Evolutionary conservation across 92 coral and sea anemone genomes (phyloP).

Genomic region (Palythoa grandis): DNA sequence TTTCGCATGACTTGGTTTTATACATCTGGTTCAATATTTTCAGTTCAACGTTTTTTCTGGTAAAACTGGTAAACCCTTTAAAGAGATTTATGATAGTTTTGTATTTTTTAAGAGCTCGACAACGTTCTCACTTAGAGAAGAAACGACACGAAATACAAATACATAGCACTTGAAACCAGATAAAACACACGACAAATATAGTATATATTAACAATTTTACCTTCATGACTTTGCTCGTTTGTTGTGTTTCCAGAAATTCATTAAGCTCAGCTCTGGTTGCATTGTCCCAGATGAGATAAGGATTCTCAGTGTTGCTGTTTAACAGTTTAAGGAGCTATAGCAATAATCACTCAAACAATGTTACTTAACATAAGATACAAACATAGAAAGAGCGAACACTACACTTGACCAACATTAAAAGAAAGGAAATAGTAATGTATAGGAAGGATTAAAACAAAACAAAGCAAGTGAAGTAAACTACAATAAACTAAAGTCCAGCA

Average conservation of each 20-base stretch:
- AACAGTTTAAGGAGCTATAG: constrained; percentile 78
- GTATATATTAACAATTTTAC: constrained; percentile 41
- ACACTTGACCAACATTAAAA: too few relatives aligned
- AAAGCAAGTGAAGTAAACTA: too few relatives aligned
- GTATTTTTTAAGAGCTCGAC: too few relatives aligned
- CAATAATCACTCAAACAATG: neutral
- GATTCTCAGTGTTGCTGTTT: constrained; percentile 97
- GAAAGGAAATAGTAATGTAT: too few relatives aligned
- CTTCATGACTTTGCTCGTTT: constrained; percentile 65
- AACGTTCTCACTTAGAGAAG: too few relatives aligned
- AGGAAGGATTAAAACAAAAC: too few relatives aligned
- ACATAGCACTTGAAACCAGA: neutral
- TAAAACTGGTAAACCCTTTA: too few relatives aligned
- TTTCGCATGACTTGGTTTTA: too few relatives aligned
- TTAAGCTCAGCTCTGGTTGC: constrained; percentile 89
- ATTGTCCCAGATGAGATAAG: constrained; percentile 97
- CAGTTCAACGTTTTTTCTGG: too few relatives aligned
- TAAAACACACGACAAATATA: neutral
- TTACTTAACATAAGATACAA: neutral
- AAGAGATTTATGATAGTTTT: too few relatives aligned
- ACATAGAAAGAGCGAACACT: neutral
- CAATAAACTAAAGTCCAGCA: too few relatives aligned
- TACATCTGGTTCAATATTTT: too few relatives aligned
- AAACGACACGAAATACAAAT: neutral
- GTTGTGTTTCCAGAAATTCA: constrained; percentile 86